A percentile compares a stretch with the other conserved stretches of the same genome.
Evolutionary conservation across 1,140 invertebrate species (phyloP).

Genomic region (Babylonia areolata): DNA sequence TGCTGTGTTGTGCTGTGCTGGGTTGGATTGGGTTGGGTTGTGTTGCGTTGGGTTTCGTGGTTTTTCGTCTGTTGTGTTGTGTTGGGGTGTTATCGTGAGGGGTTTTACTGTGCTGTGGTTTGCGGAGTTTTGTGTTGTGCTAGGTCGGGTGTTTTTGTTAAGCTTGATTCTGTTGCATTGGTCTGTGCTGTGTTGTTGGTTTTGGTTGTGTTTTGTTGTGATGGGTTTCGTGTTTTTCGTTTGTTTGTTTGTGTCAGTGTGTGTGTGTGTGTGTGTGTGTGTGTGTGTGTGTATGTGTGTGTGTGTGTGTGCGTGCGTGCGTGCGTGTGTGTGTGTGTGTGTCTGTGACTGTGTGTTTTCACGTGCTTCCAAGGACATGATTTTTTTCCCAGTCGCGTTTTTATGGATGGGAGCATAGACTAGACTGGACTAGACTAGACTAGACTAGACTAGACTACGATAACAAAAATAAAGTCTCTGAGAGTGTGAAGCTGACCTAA

Average conservation of each 20-base stretch:
- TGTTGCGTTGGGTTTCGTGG: too few relatives aligned
- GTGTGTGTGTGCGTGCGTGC: not conserved
- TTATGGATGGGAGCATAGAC: not conserved
- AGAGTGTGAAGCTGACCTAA: not conserved
- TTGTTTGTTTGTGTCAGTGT: not conserved
- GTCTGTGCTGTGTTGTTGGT: too few relatives aligned
- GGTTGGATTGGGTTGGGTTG: too few relatives aligned
- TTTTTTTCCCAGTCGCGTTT: not conserved
- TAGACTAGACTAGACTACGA: not conserved
- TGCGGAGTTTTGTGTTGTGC: too few relatives aligned
- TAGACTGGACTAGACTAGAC: not conserved
- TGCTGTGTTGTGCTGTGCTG: too few relatives aligned
- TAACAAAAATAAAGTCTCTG: not conserved
- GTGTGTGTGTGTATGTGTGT: not conserved
- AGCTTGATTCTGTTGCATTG: too few relatives aligned
- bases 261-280: slow-evolving; percentile 11
- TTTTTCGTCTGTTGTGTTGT: too few relatives aligned
- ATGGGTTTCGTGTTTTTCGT: too few relatives aligned
- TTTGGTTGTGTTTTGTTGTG: too few relatives aligned
- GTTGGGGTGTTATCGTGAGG: too few relatives aligned
- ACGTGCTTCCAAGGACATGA: not conserved
- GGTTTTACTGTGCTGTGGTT: too few relatives aligned
- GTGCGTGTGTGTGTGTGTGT: slow-evolving; percentile 10
- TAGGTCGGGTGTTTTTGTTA: too few relatives aligned
- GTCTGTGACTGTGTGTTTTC: not conserved